Evolutionary conservation across 2,113 vertebrate genomes (phyloP).

Genomic region (Muscicapa adusta): DNA sequence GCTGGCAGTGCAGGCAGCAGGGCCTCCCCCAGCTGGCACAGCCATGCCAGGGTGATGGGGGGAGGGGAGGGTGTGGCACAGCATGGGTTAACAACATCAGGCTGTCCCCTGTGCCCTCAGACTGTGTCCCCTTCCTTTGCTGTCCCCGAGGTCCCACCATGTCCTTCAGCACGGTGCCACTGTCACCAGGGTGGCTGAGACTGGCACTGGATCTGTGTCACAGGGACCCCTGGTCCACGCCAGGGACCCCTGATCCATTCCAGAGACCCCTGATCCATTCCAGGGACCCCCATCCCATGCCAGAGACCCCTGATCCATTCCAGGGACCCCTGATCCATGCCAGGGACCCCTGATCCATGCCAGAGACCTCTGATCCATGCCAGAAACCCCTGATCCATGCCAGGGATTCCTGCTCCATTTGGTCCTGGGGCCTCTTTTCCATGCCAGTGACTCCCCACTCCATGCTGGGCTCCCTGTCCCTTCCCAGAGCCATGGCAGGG

Average conservation of each 20-base stretch:
- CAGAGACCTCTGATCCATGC: background rate
- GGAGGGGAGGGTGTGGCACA: background rate
- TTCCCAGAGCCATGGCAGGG: background rate
- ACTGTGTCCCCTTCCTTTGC: background rate
- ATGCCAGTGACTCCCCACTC: background rate
- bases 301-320: background rate
- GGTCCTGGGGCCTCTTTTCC: background rate
- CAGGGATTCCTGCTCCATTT: background rate
- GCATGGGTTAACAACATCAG: background rate
- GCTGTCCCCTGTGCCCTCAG: background rate
- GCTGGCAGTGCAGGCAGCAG: background rate
- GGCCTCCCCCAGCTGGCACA: background rate
- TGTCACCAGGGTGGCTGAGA: background rate
- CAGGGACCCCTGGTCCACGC: too few relatives aligned
- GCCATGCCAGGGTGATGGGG: background rate
- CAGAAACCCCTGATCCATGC: background rate
- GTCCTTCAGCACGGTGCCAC: background rate
- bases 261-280: background rate
- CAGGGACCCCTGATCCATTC: background rate
- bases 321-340: background rate
- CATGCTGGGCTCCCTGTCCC: background rate
- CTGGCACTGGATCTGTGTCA: background rate
- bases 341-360: background rate
- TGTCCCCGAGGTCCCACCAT: fast-evolving
- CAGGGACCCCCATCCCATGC: background rate